phyloP scores from a whole-genome alignment of 23 tunicate genomes.

The Aplidium turbinatum region DNA sequence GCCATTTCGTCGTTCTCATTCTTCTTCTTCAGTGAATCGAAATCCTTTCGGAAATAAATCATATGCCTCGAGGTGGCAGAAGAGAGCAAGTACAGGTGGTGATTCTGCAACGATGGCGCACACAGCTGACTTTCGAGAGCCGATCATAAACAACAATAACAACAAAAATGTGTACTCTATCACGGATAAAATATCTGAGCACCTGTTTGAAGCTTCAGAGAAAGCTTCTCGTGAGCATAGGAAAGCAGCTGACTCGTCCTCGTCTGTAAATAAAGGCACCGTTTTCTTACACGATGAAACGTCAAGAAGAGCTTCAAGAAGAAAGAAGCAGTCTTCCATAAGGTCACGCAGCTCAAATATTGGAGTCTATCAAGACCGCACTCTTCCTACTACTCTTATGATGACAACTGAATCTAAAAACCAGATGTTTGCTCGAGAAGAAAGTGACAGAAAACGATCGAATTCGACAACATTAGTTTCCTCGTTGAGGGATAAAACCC shows the following conservation, averaged over 20 bases:
- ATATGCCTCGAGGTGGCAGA: constrained; percentile 36
- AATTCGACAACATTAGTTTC: constrained; percentile 47
- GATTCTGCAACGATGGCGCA: not conserved
- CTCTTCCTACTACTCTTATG: constrained; percentile 64
- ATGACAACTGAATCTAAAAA: constrained; percentile 56
- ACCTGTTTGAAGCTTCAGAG: constrained; percentile 10
- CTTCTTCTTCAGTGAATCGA: not conserved
- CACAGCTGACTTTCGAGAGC: constrained; percentile 30
- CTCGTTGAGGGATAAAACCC: not conserved
- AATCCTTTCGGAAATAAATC: constrained; percentile 37
- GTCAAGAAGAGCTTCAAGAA: no score
- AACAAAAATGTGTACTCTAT: constrained; percentile 11
- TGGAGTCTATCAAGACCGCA: constrained; percentile 60
- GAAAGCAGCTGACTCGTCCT: no score
- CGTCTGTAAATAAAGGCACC: no score
- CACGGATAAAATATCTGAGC: constrained; percentile 19
- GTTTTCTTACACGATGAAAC: no score
- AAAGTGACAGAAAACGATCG: constrained; percentile 35
- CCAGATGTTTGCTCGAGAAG: constrained; percentile 40
- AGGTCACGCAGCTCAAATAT: constrained; percentile 28
- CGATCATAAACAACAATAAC: not conserved
- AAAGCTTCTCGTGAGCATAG: constrained; percentile 2
- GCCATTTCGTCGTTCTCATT: constrained; percentile 2
- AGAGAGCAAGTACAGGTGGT: not conserved
- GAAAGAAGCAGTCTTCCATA: no score